Conservation (phyloP, 2,888 invertebrate species). For the Scaptomyza caliginosa region DNA sequence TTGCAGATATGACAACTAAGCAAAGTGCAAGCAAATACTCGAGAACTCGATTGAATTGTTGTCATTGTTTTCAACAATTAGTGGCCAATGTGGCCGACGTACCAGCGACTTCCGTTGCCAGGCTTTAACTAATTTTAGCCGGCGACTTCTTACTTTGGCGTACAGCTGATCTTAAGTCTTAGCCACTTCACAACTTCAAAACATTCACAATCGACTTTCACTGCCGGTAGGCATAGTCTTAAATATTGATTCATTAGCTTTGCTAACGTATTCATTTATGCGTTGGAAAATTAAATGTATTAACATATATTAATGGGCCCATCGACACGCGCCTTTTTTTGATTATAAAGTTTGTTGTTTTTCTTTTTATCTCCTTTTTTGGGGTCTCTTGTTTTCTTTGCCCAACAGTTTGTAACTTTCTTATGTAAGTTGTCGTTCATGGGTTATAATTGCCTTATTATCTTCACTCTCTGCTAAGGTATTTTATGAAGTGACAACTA, state of each 20-base stretch:
- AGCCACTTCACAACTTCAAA: not conserved
- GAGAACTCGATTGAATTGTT: conserved; percentile 13
- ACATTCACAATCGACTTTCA: conserved; percentile 45
- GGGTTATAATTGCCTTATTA: conserved; percentile 12
- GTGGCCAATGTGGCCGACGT: conserved; percentile 6
- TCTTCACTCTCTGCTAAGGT: not conserved
- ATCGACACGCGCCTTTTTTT: conserved; percentile 1
- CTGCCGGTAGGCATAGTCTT: conserved; percentile 22
- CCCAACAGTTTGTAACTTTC: conserved; percentile 11
- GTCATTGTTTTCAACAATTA: conserved; percentile 30
- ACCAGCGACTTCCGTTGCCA: conserved; percentile 31
- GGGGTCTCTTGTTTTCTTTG: not conserved
- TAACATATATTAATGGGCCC: conserved; percentile 1
- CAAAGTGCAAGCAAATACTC: conserved; percentile 52
- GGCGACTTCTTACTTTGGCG: conserved; percentile 1
- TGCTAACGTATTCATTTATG: conserved; percentile 45
- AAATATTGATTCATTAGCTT: conserved; percentile 34
- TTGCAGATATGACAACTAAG: conserved; percentile 36
- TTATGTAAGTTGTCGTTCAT: conserved; percentile 10
- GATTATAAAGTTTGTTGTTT: not conserved
- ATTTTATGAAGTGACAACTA: conserved; percentile 1
- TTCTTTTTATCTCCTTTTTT: not conserved
- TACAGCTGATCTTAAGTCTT: not conserved
- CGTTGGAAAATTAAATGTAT: conserved; percentile 22
- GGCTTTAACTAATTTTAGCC: conserved; percentile 1